Conservation (phyloP, 2,797 vertebrate species). For the Trichosurus vulpecula region DNA sequence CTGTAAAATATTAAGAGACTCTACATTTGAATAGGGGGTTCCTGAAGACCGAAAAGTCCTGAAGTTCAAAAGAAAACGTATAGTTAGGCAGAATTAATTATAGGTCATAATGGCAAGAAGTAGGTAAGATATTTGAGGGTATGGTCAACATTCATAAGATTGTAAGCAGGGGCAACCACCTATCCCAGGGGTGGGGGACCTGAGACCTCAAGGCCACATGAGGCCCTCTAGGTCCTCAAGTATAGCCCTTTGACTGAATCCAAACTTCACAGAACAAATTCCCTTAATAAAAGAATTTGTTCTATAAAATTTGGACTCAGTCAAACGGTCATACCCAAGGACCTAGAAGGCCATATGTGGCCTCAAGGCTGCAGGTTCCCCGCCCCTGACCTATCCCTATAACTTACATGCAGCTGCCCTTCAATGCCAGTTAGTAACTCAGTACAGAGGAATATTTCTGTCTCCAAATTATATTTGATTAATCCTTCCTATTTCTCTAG, state of each 20-base stretch:
- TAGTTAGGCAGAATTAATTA: neutral
- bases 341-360: too few species aligned
- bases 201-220: too few species aligned
- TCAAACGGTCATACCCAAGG: too few species aligned
- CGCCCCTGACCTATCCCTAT: neutral
- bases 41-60: neutral
- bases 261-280: too few species aligned
- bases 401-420: neutral
- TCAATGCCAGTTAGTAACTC: neutral
- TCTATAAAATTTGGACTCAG: too few species aligned
- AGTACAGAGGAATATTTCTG: neutral
- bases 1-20: neutral
- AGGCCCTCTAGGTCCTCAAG: too few species aligned
- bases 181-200: neutral
- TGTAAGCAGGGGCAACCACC: neutral
- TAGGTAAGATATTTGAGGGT: neutral
- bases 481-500: neutral
- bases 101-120: neutral
- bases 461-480: neutral
- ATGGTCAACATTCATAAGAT: neutral
- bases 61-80: neutral
- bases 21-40: neutral
- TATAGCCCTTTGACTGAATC: too few species aligned
- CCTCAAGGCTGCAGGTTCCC: too few species aligned
- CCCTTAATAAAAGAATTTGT: too few species aligned